phyloP scores from a whole-genome alignment of 2,113 vertebrate species.

The Tautogolabrus adspersus region DNA sequence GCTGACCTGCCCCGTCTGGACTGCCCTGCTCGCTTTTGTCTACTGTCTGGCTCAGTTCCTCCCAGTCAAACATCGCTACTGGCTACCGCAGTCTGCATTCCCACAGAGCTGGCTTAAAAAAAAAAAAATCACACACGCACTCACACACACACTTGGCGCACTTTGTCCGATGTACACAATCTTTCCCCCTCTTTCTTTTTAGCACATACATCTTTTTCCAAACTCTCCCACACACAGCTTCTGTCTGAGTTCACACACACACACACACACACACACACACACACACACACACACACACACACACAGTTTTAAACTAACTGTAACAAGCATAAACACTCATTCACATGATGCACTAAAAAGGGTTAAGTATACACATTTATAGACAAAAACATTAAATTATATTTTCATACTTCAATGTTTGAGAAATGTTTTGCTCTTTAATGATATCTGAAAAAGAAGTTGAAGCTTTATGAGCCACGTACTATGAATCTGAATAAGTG shows the following conservation, averaged over 20 bases:
- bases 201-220: constrained; percentile 50
- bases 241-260: constrained; percentile 22
- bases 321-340: constrained; percentile 8
- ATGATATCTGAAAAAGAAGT: neutral
- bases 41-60: constrained; percentile 95
- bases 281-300: constrained; percentile 25
- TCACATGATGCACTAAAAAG: neutral
- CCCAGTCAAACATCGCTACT: constrained; percentile 67
- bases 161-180: constrained; percentile 53
- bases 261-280: constrained; percentile 18
- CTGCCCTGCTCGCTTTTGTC: constrained; percentile 92
- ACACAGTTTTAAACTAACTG: constrained; percentile 29
- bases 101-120: constrained; percentile 61
- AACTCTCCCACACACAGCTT: constrained; percentile 52
- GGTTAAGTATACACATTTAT: neutral
- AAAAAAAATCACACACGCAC: constrained; percentile 5
- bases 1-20: constrained; percentile 92
- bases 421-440: neutral
- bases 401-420: neutral
- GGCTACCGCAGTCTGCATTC: constrained; percentile 77
- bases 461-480: neutral
- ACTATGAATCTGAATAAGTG: neutral
- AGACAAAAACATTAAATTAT: neutral
- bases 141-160: constrained; percentile 56
- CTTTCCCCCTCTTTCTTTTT: constrained; percentile 18